Percentiles rank a stretch among this genome's conserved stretches.
Evolutionary conservation across 1,140 invertebrate genomes (phyloP).

Genomic region (Pseudobourletiella spinata): DNA sequence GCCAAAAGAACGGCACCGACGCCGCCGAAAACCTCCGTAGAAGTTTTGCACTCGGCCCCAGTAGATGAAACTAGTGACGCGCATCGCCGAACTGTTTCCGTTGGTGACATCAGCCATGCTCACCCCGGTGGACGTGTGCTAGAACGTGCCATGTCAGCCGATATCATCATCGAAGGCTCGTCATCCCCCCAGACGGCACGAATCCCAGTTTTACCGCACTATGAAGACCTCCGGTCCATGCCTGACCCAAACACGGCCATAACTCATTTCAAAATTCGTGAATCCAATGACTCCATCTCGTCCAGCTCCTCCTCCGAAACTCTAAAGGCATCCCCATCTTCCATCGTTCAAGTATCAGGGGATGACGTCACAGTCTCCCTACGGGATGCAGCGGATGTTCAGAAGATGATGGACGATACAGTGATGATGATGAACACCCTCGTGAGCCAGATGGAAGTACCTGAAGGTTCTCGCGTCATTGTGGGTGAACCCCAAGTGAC

Average conservation of each 20-base stretch:
- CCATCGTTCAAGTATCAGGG: conserved; percentile 38
- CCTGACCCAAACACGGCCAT: conserved; percentile 35
- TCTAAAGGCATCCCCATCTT: conserved; percentile 54
- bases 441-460: conserved; percentile 1
- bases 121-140: conserved; percentile 48
- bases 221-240: conserved; percentile 38
- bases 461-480: no score
- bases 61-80: conserved; percentile 46
- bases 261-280: conserved; percentile 42
- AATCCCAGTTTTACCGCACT: conserved; percentile 50
- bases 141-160: conserved; percentile 70
- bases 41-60: conserved; percentile 42
- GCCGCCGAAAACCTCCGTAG: conserved; percentile 33
- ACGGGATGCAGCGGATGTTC: conserved; percentile 4
- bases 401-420: conserved; percentile 32
- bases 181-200: conserved; percentile 32
- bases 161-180: conserved; percentile 52
- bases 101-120: conserved; percentile 68
- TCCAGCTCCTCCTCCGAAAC: conserved; percentile 66
- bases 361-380: conserved; percentile 8
- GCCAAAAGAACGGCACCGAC: conserved; percentile 36
- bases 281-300: conserved; percentile 51
- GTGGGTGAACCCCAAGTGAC: conserved; percentile 17
- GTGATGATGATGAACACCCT: conserved; percentile 29
- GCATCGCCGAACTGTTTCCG: conserved; percentile 65